Evolutionary conservation across 2,113 vertebrate species (phyloP), one percentile per base, ranked within the genome.

Genomic region (Egretta garzetta): DNA sequence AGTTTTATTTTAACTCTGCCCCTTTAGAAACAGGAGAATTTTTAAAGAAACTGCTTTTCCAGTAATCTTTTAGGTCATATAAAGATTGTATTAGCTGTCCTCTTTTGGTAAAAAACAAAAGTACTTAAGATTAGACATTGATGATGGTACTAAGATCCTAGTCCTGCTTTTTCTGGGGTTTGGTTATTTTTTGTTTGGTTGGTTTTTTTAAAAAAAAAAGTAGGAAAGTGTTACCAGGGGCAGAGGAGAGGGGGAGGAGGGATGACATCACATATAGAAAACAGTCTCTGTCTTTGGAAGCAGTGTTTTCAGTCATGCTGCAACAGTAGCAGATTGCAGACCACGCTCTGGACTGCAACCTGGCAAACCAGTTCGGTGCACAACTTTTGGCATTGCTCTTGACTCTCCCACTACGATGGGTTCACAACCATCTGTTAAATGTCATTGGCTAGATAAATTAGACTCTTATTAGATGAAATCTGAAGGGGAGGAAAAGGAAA

Each of bases 191-290:
- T 17, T n/a, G 41, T 43, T 43, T 43, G 41, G 41, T 43, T 43
- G 41, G 14, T 15, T 32, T 12, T 13, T 39, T 18, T 28, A 45
- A 19, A 45, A 75, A 4, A 66, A 67, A 68, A 68, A 9, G 33
- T 32, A 45, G 15, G 15, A 17, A 70, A 30, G 5, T 21, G 3
- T 43, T 33, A 12, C 14, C 6, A 43, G 7, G 10, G 19, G 8
- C 4, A 0, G 1, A 22, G 4, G 3, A 1, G 1, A 21, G 24
- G 5, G 2, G 0, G 10, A 35, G 39, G 5, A 67, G 4, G 10
- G 4, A 63, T 45, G 26, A 52, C 10, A 52, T 5, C 33, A 43
- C 16, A 22, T 4, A 43, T 0, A 49, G 41, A 52, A 83, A 71
- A 70, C n/a, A 39, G 21, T 2, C 12, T 26, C 2, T 30, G 22